Evolutionary conservation across 1,140 invertebrate species (phyloP).

Genomic region (Drosophila pallidifrons): DNA sequence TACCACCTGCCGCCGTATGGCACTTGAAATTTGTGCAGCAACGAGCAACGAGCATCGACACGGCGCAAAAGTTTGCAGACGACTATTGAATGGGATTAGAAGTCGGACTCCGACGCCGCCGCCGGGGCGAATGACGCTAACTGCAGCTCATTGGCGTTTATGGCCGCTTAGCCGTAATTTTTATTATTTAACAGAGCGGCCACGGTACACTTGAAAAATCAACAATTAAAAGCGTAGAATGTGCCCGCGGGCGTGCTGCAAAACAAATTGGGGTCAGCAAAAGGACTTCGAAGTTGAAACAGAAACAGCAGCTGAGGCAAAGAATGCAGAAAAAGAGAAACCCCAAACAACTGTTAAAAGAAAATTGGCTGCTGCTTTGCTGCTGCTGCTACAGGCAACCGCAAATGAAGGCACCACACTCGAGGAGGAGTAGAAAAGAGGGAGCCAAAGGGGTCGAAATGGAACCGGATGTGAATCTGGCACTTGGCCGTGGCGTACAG

Average conservation of each 20-base stretch:
- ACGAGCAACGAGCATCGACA: background rate
- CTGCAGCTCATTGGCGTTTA: slow-evolving; percentile 72
- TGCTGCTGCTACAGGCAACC: slow-evolving; percentile 65
- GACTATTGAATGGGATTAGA: slow-evolving; percentile 60
- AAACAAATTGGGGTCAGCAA: slow-evolving; percentile 76
- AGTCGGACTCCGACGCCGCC: background rate
- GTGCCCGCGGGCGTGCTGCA: slow-evolving; percentile 71
- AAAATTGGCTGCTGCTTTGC: slow-evolving; percentile 73
- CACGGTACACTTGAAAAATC: slow-evolving; percentile 53
- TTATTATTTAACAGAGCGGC: slow-evolving; percentile 71
- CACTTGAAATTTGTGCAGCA: slow-evolving; percentile 50
- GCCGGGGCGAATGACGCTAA: slow-evolving; percentile 22
- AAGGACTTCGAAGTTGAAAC: slow-evolving; percentile 38
- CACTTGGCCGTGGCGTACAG: slow-evolving; percentile 69
- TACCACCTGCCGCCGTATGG: slow-evolving; percentile 34
- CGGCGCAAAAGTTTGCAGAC: slow-evolving; percentile 72
- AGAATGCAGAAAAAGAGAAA: slow-evolving; percentile 10
- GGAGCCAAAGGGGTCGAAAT: background rate
- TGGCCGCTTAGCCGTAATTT: slow-evolving; percentile 77
- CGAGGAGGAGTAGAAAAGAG: background rate
- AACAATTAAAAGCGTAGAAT: slow-evolving; percentile 82
- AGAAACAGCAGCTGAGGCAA: slow-evolving; percentile 7
- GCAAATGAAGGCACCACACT: slow-evolving; percentile 64
- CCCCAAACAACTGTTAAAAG: slow-evolving; percentile 79
- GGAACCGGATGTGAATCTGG: slow-evolving; percentile 58